Percentiles rank a stretch among this genome's conserved stretches.
These are phyloP conservation scores for Ailurus styani DNA, from an alignment of 2,113 vertebrate species.

Conservation along the genomic window DNA sequence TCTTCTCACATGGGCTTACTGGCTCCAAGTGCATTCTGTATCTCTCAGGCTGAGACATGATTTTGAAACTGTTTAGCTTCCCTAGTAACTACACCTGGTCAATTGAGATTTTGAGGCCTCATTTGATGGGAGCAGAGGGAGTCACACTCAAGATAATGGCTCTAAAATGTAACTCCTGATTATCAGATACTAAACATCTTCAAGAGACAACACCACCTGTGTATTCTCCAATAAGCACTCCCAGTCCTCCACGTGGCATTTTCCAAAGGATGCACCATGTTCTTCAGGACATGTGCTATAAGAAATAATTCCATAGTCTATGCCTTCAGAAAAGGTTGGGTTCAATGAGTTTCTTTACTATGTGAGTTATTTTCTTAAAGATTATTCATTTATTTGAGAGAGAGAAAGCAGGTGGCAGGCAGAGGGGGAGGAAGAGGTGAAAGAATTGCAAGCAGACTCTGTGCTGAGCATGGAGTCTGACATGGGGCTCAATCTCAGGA, in stretches of 20 bases:
- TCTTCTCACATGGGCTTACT: not conserved
- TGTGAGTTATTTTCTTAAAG: not conserved
- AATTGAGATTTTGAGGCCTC: not conserved
- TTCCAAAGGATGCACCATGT: not conserved
- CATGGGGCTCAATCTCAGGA: not conserved
- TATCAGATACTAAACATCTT: not conserved
- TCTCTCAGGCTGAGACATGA: not conserved
- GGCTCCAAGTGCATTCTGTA: not conserved
- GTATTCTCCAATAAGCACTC: not conserved
- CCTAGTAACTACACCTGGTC: not conserved
- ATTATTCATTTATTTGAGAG: not conserved
- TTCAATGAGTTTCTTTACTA: not conserved
- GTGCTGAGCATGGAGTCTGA: not conserved
- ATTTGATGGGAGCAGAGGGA: not conserved
- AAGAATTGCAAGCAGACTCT: not conserved
- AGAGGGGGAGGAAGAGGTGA: not conserved
- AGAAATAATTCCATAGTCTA: not conserved
- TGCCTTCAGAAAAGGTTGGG: not conserved
- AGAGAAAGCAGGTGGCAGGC: not conserved
- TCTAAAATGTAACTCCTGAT: not conserved
- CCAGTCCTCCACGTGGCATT: not conserved
- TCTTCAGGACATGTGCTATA: not conserved
- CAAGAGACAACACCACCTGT: not conserved
- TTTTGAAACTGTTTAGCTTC: not conserved
- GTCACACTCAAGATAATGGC: not conserved